Percentiles rank a stretch among this genome's conserved stretches.
Evolutionary conservation across 2,888 invertebrate species (phyloP).

Genomic region (Drosophila borealis): DNA sequence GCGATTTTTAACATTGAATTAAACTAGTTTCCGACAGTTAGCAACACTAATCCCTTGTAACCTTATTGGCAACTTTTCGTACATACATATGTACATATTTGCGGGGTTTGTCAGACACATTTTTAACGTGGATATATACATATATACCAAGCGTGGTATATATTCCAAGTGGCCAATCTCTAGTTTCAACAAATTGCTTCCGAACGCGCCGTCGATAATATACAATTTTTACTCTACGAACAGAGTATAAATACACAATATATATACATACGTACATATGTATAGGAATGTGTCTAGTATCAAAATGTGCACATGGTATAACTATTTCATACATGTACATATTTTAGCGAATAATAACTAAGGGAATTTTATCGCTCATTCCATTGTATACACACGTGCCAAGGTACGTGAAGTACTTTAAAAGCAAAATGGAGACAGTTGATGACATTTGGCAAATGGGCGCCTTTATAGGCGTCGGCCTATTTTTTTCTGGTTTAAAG

Average conservation of each 20-base stretch:
- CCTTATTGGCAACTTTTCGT: no score
- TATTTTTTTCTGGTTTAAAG: background rate
- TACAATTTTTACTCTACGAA: background rate
- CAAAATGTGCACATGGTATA: constrained; percentile 43
- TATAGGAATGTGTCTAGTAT: constrained; percentile 21
- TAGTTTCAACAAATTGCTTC: no score
- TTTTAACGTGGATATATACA: no score
- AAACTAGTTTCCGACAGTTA: no score
- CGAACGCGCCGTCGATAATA: background rate
- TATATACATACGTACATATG: background rate
- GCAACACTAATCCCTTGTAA: no score
- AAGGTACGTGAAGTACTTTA: background rate
- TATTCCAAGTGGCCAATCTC: no score
- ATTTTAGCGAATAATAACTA: no score
- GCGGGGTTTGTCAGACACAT: no score
- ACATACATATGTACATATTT: no score
- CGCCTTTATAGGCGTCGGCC: constrained; percentile 30
- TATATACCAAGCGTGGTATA: no score
- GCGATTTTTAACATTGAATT: no score
- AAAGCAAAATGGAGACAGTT: constrained; percentile 19
- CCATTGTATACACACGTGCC: background rate
- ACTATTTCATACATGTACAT: background rate
- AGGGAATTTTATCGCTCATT: background rate
- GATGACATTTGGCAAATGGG: constrained; percentile 17
- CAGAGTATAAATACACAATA: background rate